These are phyloP conservation scores for Parnassius glacialis DNA, from an alignment of 2,888 invertebrate species.

Conservation along the genomic window DNA sequence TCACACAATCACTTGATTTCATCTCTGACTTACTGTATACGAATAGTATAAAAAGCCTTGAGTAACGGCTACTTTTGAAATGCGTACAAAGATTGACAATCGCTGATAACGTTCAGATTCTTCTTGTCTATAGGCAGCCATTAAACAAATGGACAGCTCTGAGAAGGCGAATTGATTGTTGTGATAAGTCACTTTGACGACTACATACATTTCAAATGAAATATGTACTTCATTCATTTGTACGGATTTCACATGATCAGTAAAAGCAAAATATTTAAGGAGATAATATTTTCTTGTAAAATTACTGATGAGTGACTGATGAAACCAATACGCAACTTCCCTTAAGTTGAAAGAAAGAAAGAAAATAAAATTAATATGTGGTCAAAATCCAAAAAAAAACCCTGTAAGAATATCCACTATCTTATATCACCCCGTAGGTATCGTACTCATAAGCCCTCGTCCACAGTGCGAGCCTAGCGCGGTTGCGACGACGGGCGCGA, in stretches of 20 bases:
- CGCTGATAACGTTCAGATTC: slow-evolving; percentile 71
- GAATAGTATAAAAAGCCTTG: slow-evolving; percentile 33
- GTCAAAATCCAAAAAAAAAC: too few relatives aligned
- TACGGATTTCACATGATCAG: slow-evolving; percentile 25
- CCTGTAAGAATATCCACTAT: too few relatives aligned
- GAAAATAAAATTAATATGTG: too few relatives aligned
- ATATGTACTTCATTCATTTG: slow-evolving; percentile 19
- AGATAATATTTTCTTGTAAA: too few relatives aligned
- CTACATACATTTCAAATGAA: slow-evolving; percentile 30
- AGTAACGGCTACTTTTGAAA: slow-evolving; percentile 53
- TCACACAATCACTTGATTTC: slow-evolving; percentile 32
- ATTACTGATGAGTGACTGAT: too few relatives aligned
- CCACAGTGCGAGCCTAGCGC: too few relatives aligned
- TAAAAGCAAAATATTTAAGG: slow-evolving; percentile 27
- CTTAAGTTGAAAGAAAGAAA: too few relatives aligned
- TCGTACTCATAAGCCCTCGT: too few relatives aligned
- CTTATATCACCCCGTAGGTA: too few relatives aligned
- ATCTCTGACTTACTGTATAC: slow-evolving; percentile 41
- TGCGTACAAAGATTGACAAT: slow-evolving; percentile 67
- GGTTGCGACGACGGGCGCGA: too few relatives aligned
- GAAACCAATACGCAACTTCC: too few relatives aligned
- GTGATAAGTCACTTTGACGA: slow-evolving; percentile 66
- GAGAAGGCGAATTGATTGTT: slow-evolving; percentile 69
- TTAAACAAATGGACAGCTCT: slow-evolving; percentile 74
- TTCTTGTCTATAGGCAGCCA: slow-evolving; percentile 61